Base-by-base conservation (phyloP, 2,113 vertebrate species). In the Dolichallabes microphthalmus region DNA sequence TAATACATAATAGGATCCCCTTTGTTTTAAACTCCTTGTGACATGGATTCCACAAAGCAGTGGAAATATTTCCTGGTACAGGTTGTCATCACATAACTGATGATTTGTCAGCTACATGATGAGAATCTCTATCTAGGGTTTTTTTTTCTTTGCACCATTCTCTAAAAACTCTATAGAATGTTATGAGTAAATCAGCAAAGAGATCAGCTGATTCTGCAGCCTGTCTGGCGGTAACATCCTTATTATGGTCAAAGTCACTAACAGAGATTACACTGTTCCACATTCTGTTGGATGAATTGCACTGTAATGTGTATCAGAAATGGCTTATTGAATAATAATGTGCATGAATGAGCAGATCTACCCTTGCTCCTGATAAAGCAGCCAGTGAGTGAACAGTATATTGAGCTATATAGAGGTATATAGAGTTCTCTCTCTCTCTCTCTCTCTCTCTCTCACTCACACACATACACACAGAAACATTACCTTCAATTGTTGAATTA, bases 401-500 rank as follows among this genome's bases (percentile, higher is more conserved):
- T 52, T 74, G 20, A 53, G 45, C 6, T 15, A n/a, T 25, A 52
- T 52, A 2, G 1, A 15, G 73, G 1, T 75, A 45, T 45, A 45
- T 45, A 45, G 39, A 45, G 45, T 80, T 80, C 78, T 57, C 74
- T 77, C 90, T 88, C 91, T 88, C 79, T 83, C 32, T 86, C 77
- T 86, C 76, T 79, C 76, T 86, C 14, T 82, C 76, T 71, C 52
- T 20, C 75, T 73, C 80, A 73, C 80, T 79, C 84, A 84, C 68
- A 88, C 73, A 88, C 80, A 80, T 53, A 85, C 58, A 84, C 8
- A 69, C 53, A 90, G 53, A 89, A 75, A 91, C 85, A 92, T 94
- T 94, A 95, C 94, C 94, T 95, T 89, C 94, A 76, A 92, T 81
- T 78, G 94, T 94, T 93, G 92, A 93, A 93, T 95, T 95, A 92